phyloP scores from a whole-genome alignment of 2,888 invertebrate species.

The Automeris io region DNA sequence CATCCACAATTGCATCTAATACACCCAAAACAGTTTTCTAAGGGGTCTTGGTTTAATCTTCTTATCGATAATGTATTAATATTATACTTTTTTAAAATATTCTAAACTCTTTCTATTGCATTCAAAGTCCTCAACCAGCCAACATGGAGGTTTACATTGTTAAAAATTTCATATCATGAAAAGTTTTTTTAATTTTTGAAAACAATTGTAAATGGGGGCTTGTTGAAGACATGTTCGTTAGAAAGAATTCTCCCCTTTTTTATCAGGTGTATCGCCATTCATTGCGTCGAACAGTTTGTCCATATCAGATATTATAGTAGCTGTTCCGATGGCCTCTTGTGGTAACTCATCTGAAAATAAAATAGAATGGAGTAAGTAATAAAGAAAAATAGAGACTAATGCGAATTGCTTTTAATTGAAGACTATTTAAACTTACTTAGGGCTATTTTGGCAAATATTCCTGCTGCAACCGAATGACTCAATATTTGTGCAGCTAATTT shows the following conservation, averaged over 20 bases:
- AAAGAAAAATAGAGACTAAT: not conserved
- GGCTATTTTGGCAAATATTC: conserved; percentile 8
- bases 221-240: conserved; percentile 10
- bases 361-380: not conserved
- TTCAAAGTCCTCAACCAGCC: conserved; percentile 11
- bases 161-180: conserved; percentile 10
- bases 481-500: conserved; percentile 9
- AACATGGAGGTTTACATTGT: conserved; percentile 7
- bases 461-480: conserved; percentile 10
- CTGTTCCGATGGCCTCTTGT: conserved; percentile 3
- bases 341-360: conserved; percentile 1
- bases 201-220: conserved; percentile 7
- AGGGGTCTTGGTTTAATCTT: conserved; percentile 9
- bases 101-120: no score
- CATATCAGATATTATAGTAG: conserved; percentile 4
- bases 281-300: conserved; percentile 7
- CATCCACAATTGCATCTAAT: conserved; percentile 10
- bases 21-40: conserved; percentile 12
- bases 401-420: not conserved
- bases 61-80: not conserved
- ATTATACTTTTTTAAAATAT: conserved; percentile 4
- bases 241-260: conserved; percentile 7
- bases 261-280: conserved; percentile 8
- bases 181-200: conserved; percentile 7
- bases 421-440: conserved; percentile 3